phyloP scores from a whole-genome alignment of 2,113 vertebrate species.

The Laticauda colubrina region DNA sequence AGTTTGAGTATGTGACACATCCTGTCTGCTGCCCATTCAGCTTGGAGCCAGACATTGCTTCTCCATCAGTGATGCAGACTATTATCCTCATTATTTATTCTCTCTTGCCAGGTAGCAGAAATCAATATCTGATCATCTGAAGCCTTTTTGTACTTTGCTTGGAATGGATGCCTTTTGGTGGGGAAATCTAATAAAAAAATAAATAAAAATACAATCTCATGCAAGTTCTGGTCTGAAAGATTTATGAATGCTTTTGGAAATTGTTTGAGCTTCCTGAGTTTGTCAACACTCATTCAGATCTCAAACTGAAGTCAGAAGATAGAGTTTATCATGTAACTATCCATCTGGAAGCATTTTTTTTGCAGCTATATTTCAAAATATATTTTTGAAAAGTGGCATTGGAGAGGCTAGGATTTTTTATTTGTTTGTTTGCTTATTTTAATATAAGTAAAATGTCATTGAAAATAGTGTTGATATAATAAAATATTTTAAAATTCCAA shows the following conservation, averaged over 20 bases:
- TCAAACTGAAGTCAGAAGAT: background rate
- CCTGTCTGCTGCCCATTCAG: background rate
- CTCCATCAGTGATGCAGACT: background rate
- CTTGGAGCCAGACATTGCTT: background rate
- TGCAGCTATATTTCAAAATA: background rate
- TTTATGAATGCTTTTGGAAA: background rate
- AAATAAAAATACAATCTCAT: background rate
- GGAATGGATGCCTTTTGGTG: background rate
- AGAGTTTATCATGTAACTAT: background rate
- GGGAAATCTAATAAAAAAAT: conserved; percentile 5
- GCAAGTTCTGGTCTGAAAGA: background rate
- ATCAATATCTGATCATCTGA: conserved; percentile 21
- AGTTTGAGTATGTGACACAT: background rate
- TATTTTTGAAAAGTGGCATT: background rate
- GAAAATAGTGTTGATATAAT: background rate
- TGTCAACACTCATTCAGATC: background rate
- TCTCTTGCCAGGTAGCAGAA: conserved; percentile 7
- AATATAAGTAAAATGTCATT: background rate
- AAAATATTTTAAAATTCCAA: background rate
- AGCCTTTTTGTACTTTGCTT: background rate
- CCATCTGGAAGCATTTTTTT: background rate
- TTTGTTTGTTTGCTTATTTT: background rate
- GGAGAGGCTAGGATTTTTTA: background rate
- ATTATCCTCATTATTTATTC: conserved; percentile 10
- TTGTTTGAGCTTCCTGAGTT: background rate